A percentile compares a stretch with the other conserved stretches of the same genome.
Conservation (phyloP, 1,140 invertebrate species). For the Pygmarrhopalites habei region DNA sequence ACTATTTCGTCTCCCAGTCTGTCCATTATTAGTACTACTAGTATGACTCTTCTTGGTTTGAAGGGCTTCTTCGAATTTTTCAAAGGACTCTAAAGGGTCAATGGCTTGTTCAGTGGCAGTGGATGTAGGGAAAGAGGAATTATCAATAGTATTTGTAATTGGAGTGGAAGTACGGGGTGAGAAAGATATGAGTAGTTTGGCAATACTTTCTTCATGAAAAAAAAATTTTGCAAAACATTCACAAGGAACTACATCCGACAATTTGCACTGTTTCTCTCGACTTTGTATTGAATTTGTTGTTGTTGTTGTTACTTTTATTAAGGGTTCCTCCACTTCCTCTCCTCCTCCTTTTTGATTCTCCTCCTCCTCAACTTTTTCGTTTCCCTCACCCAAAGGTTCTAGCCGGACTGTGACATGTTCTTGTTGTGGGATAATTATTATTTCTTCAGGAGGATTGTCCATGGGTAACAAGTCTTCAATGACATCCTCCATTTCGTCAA, state of each 20-base stretch:
- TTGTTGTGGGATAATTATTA: no score
- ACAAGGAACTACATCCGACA: constrained; percentile 4
- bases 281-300: no score
- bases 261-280: background rate
- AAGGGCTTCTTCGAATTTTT: constrained; percentile 1
- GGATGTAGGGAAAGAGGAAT: no score
- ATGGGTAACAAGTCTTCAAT: background rate
- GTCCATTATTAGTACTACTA: no score
- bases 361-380: no score
- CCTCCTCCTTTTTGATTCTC: no score
- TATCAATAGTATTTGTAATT: background rate
- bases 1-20: no score
- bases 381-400: no score
- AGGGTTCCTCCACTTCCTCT: no score
- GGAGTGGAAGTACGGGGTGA: constrained; percentile 3
- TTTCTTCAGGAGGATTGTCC: no score
- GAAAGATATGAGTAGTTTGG: constrained; percentile 2
- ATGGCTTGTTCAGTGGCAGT: background rate
- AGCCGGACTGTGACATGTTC: no score
- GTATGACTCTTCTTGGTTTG: background rate
- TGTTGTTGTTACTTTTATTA: no score
- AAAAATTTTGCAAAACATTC: constrained; percentile 11
- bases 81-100: background rate
- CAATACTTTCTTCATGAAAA: constrained; percentile 7
- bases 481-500: background rate